Conservation (phyloP, 2,797 vertebrate species). For the Ispidina picta region DNA sequence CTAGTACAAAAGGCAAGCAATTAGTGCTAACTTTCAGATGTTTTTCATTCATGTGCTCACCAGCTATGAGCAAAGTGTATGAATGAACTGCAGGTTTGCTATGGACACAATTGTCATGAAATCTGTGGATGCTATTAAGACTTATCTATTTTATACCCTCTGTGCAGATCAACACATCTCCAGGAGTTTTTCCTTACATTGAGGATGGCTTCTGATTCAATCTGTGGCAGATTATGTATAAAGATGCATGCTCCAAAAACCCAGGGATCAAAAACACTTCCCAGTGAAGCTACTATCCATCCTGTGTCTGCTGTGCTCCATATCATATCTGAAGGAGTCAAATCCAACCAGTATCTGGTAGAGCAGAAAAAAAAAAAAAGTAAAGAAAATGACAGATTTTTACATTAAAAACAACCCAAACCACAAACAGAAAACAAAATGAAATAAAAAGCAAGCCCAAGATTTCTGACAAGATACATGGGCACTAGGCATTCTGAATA, state of each 20-base stretch:
- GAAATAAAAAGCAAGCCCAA: background rate
- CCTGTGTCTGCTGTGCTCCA: conserved; percentile 85
- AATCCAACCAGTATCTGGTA: conserved; percentile 77
- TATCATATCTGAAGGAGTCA: conserved; percentile 68
- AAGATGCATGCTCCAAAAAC: conserved; percentile 81
- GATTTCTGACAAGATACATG: background rate
- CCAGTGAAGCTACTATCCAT: conserved; percentile 81
- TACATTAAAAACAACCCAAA: background rate
- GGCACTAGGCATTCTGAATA: too few relatives aligned
- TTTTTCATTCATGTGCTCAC: background rate
- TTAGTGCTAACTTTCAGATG: background rate
- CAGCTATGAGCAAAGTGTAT: background rate
- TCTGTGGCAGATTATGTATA: conserved; percentile 75
- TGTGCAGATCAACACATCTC: background rate
- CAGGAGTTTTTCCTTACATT: conserved; percentile 67
- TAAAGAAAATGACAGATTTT: background rate
- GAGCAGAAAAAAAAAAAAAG: background rate
- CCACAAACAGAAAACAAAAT: background rate
- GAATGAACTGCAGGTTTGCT: background rate
- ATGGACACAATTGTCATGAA: background rate
- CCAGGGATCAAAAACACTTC: conserved; percentile 81
- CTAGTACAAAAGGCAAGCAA: background rate
- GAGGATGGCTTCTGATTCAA: conserved; percentile 72
- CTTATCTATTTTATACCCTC: background rate
- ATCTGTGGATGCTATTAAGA: background rate